A percentile compares a stretch with the other conserved stretches of the same genome.
Conservation (phyloP, 2,113 vertebrate species). For the Ciconia maguari region DNA sequence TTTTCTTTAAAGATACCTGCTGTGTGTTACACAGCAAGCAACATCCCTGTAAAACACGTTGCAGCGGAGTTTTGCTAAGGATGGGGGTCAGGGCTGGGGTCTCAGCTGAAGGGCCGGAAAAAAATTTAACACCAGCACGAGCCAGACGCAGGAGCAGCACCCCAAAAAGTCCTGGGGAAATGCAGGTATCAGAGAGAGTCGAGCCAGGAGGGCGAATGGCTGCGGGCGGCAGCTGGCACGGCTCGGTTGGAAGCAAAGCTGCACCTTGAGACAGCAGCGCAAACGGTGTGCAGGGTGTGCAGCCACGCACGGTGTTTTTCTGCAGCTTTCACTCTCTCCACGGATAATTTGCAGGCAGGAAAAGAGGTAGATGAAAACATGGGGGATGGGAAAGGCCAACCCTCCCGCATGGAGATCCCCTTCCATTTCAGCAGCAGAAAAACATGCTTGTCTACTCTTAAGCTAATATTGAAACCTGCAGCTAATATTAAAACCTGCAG, state of each 20-base stretch:
- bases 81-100: not conserved
- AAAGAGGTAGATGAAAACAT: not conserved
- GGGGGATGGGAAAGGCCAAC: not conserved
- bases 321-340: not conserved
- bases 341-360: not conserved
- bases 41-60: not conserved
- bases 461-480: not conserved
- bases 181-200: not conserved
- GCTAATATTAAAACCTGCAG: not conserved
- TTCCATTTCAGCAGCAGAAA: not conserved
- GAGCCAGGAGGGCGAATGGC: not conserved
- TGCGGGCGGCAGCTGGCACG: not conserved
- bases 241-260: not conserved
- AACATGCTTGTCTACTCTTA: not conserved
- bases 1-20: not conserved
- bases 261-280: accelerated
- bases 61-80: not conserved
- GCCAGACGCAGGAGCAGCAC: not conserved
- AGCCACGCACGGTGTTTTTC: not conserved
- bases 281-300: accelerated
- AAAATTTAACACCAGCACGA: accelerated
- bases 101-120: not conserved
- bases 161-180: not conserved
- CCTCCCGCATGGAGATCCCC: not conserved
- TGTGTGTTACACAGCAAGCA: not conserved